A percentile compares a stretch with the other conserved stretches of the same genome.
phyloP scores from a whole-genome alignment of 2,888 invertebrate genomes.

The Adineta ricciae region DNA sequence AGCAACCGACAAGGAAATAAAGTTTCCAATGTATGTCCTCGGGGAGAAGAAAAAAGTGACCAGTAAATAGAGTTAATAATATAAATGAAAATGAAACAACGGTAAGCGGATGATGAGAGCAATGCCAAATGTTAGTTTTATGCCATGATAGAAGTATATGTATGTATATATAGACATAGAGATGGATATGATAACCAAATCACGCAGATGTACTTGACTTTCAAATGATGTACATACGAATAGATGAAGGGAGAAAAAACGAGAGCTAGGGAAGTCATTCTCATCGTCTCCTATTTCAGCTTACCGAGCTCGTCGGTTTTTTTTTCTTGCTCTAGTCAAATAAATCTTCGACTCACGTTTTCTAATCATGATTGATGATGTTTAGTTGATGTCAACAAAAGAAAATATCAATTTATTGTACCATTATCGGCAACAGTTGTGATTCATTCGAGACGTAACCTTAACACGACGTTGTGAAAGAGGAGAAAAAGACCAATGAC shows the following conservation, averaged over 20 bases:
- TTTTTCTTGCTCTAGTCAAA: not conserved
- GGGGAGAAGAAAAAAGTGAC: not conserved
- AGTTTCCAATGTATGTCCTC: not conserved
- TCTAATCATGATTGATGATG: not conserved
- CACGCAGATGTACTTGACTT: slow-evolving; percentile 1
- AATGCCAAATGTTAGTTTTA: not conserved
- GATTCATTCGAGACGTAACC: not conserved
- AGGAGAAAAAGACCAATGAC: not conserved
- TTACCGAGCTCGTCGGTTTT: not conserved
- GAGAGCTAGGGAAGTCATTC: not conserved
- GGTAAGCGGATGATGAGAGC: not conserved
- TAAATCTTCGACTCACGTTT: not conserved
- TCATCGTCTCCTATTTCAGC: not conserved
- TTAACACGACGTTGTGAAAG: not conserved
- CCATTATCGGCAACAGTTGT: not conserved
- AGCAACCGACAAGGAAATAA: not conserved
- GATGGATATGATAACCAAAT: not conserved
- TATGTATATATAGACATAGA: no score
- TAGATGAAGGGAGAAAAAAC: not conserved
- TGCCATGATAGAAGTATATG: no score
- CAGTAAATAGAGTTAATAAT: not conserved
- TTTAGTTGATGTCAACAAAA: not conserved
- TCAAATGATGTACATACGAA: not conserved
- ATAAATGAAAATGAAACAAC: not conserved
- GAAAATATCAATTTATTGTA: not conserved